Evolutionary conservation across 1,140 invertebrate species (phyloP), one percentile per base, ranked within the genome.

Genomic region (Centruroides sculpturatus): DNA sequence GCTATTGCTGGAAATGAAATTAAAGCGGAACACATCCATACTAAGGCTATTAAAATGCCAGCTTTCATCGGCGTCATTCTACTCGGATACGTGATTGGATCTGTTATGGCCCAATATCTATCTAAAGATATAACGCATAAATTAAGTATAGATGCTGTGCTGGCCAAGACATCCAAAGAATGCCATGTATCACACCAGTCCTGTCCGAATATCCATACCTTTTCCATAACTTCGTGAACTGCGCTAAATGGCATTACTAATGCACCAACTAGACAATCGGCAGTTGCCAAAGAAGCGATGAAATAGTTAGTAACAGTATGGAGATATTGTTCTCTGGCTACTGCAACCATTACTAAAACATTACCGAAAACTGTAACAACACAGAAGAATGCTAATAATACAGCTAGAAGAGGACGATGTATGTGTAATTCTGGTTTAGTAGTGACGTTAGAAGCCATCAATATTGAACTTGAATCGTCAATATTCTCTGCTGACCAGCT

Each of bases 91-190:
- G 86, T 89, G 66, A 98, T 92, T 0, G 96, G 95, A 74, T 98
- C 90, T 10, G 90, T 95, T 60, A 99, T 98, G 52, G 96, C 94
- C 86, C 92, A 95, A 74, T 98, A 99, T 47, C 95, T 81, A 73
- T 96, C 73, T 8, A 98, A 74, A 12, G 92, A 95, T 67, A 99
- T 98, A 0, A 97, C 93, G 74, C 95, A 99, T 5, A 99, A 78
- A 76, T 98, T 98, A 10, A 99, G 78, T 68, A 99, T 99, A 3
- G 90, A 94, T 0, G 93, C 92, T 0, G 93, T 92, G 61, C 87
- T 92, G 70, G 94, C 97, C 7, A 98, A 81, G 0, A 99, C 93
- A 73, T 98, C 96, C 53, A 97, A 75, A 0, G 91, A 96, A 55
- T 93, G 83, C 96, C 95, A 99, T 4, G 96, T 83, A 68, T 97